These are phyloP conservation scores for Cyprinodon tularosa DNA, from an alignment of 2,113 vertebrate genomes.

Conservation along the genomic window DNA sequence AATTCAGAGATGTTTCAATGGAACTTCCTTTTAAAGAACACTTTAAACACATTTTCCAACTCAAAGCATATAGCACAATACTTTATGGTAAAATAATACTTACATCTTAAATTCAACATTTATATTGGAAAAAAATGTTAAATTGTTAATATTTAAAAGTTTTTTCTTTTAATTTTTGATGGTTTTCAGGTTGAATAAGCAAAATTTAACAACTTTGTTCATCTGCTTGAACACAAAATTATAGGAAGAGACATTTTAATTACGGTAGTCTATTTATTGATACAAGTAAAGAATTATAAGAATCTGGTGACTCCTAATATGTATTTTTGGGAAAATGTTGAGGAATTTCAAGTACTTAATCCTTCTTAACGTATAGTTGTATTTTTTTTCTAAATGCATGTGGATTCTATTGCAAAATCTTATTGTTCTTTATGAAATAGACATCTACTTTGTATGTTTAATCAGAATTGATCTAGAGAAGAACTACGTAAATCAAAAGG, in stretches of 20 bases:
- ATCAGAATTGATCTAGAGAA: not conserved
- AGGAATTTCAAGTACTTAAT: not conserved
- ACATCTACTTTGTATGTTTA: not conserved
- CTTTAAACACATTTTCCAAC: not conserved
- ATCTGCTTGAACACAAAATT: not conserved
- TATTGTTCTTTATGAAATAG: not conserved
- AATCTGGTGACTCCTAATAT: not conserved
- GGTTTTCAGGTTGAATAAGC: not conserved
- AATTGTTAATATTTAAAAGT: not conserved
- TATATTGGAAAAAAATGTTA: not conserved
- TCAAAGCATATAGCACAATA: no score
- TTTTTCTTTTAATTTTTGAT: not conserved
- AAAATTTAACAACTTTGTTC: not conserved
- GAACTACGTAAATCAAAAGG: not conserved
- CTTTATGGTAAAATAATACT: no score
- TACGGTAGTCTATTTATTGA: not conserved
- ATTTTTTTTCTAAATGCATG: not conserved
- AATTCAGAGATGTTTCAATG: not conserved
- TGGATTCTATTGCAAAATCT: not conserved
- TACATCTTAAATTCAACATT: not conserved
- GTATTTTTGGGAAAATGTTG: not conserved
- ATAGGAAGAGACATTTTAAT: not conserved
- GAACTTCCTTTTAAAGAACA: not conserved
- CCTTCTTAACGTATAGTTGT: not conserved
- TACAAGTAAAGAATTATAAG: not conserved